A percentile compares a stretch with the other conserved stretches of the same genome.
Evolutionary conservation across 1,140 invertebrate species (phyloP).

Genomic region (Hycleus phaleratus): DNA sequence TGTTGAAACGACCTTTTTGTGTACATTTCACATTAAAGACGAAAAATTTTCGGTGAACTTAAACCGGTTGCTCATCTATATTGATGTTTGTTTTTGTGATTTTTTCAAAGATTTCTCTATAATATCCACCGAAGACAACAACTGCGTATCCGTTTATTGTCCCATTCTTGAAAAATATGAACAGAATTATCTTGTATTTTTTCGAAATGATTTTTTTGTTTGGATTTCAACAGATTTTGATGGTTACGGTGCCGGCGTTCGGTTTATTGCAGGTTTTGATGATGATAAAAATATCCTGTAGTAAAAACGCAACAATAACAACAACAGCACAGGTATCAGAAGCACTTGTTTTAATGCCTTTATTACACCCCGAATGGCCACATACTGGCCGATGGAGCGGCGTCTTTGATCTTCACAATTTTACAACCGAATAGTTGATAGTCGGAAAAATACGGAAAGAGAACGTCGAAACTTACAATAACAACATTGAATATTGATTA

Average conservation of each 20-base stretch:
- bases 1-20: slow-evolving; percentile 1
- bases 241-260: slow-evolving; percentile 2
- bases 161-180: no score
- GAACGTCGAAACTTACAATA: no score
- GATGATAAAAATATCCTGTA: no score
- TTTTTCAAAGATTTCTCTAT: background rate
- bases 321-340: slow-evolving; percentile 22
- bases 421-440: background rate
- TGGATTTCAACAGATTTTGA: no score
- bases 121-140: background rate
- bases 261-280: slow-evolving; percentile 5
- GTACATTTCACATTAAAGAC: slow-evolving; percentile 26
- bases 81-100: slow-evolving; percentile 15
- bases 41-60: slow-evolving; percentile 21
- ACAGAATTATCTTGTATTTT: no score
- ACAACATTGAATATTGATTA: no score
- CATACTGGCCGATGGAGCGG: slow-evolving; percentile 14
- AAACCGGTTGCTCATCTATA: slow-evolving; percentile 15
- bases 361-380: slow-evolving; percentile 15
- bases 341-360: slow-evolving; percentile 27
- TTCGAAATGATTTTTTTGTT: no score
- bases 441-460: no score
- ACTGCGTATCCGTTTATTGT: no score
- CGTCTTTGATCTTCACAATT: slow-evolving; percentile 19
- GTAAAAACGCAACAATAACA: slow-evolving; percentile 8